Evolutionary conservation across 2,113 vertebrate species (phyloP).

Genomic region (Cheilinus undulatus): DNA sequence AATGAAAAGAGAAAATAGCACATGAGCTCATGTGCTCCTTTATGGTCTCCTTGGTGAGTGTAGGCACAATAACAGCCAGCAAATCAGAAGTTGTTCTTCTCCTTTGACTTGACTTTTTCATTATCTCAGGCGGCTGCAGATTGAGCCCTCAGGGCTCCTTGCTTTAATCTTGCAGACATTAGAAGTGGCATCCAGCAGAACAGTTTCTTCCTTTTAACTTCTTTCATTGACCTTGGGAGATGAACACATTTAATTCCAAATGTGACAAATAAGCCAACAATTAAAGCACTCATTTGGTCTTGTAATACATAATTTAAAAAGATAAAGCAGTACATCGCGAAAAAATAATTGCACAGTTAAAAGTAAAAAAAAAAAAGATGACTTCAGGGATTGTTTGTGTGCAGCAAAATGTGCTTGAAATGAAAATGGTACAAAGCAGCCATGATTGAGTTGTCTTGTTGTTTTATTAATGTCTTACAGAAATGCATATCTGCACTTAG

Average conservation of each 20-base stretch:
- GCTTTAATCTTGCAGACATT: slow-evolving; percentile 35
- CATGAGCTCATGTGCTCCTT: neutral
- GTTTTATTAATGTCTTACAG: neutral
- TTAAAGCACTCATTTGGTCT: neutral
- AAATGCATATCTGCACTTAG: neutral
- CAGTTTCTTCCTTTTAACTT: slow-evolving; percentile 2
- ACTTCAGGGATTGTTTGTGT: neutral
- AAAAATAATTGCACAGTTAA: neutral
- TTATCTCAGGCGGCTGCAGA: slow-evolving; percentile 23
- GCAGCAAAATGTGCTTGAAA: neutral
- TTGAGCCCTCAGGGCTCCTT: slow-evolving; percentile 23
- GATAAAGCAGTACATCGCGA: neutral
- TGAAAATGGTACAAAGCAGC: slow-evolving; percentile 2
- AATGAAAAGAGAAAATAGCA: neutral
- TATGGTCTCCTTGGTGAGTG: neutral
- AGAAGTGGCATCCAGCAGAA: slow-evolving; percentile 11
- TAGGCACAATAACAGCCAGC: slow-evolving; percentile 6
- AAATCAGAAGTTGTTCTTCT: slow-evolving; percentile 40
- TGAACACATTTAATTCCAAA: slow-evolving; percentile 13
- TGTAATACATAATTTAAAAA: neutral
- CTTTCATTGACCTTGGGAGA: slow-evolving; percentile 21
- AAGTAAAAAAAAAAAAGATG: slow-evolving; percentile 7
- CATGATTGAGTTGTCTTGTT: slow-evolving; percentile 10
- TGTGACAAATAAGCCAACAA: neutral
- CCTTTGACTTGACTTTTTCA: slow-evolving; percentile 45